phyloP scores from a whole-genome alignment of 2,888 invertebrate species.

The Drosophila anomalata region DNA sequence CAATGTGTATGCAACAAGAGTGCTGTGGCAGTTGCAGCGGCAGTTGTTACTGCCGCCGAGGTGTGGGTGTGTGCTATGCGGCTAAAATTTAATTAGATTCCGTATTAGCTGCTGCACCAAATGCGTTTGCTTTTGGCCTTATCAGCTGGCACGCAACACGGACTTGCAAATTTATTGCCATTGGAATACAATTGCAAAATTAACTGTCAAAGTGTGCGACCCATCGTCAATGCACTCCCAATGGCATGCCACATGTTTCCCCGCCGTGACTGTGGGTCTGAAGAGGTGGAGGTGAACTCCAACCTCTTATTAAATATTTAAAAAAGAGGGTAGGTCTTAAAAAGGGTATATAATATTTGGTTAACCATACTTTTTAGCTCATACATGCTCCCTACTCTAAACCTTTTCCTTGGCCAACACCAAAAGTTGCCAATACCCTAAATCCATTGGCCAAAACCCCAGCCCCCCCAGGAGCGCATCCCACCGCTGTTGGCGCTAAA shows the following conservation, averaged over 20 bases:
- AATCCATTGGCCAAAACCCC: slow-evolving; percentile 49
- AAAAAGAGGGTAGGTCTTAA: not conserved
- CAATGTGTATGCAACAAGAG: slow-evolving; percentile 80
- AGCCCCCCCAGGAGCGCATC: not conserved
- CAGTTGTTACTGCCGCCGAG: slow-evolving; percentile 17
- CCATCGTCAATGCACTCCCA: slow-evolving; percentile 61
- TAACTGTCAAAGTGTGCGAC: slow-evolving; percentile 82
- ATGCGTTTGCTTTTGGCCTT: slow-evolving; percentile 47
- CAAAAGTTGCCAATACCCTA: slow-evolving; percentile 24
- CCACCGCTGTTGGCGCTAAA: slow-evolving; percentile 66
- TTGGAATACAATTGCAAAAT: slow-evolving; percentile 83
- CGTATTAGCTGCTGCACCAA: slow-evolving; percentile 65
- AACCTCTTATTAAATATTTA: not conserved
- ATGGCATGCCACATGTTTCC: slow-evolving; percentile 65
- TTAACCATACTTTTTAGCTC: not conserved
- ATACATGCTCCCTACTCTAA: not conserved
- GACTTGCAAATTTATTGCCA: slow-evolving; percentile 81
- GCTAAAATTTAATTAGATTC: slow-evolving; percentile 82
- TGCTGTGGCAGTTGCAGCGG: slow-evolving; percentile 34
- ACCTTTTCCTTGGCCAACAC: slow-evolving; percentile 12
- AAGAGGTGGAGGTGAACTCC: not conserved
- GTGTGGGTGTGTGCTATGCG: slow-evolving; percentile 48
- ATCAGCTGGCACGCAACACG: slow-evolving; percentile 45
- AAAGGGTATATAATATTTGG: not conserved
- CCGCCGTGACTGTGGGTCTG: not conserved